Percentiles rank a stretch among this genome's conserved stretches.
Evolutionary conservation across 1,140 invertebrate species (phyloP).

Genomic region (Proales similis): DNA sequence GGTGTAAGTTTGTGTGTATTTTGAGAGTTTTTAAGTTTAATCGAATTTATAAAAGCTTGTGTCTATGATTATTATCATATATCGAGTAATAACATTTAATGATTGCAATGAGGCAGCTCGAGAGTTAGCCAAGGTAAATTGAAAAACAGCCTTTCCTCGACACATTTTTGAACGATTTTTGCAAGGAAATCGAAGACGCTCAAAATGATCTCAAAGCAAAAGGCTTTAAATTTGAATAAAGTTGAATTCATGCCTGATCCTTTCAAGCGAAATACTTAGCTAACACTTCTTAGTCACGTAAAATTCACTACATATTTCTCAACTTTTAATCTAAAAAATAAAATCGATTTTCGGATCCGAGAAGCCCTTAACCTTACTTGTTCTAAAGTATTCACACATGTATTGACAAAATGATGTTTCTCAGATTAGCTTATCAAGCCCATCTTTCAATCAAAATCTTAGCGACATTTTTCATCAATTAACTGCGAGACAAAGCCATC

Average conservation of each 20-base stretch:
- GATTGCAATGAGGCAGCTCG: slow-evolving; percentile 28
- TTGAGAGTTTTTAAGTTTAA: slow-evolving; percentile 5
- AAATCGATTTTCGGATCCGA: too few relatives aligned
- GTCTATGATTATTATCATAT: slow-evolving; percentile 11
- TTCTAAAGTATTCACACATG: too few relatives aligned
- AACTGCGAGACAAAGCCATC: too few relatives aligned
- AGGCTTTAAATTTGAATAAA: slow-evolving; percentile 36
- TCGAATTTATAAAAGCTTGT: slow-evolving; percentile 5
- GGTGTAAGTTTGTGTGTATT: slow-evolving; percentile 14
- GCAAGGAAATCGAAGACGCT: slow-evolving; percentile 25
- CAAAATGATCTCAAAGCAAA: slow-evolving; percentile 27
- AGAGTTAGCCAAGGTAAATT: slow-evolving; percentile 15
- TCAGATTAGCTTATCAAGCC: too few relatives aligned
- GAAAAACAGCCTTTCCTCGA: not conserved
- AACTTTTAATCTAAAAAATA: too few relatives aligned
- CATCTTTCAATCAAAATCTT: too few relatives aligned
- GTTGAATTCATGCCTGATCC: not conserved
- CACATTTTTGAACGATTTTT: not conserved
- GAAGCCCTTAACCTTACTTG: too few relatives aligned
- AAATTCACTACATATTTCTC: too few relatives aligned
- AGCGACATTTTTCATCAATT: too few relatives aligned
- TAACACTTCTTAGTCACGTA: too few relatives aligned
- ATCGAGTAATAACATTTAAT: slow-evolving; percentile 24
- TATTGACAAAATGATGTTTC: too few relatives aligned
- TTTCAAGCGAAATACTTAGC: too few relatives aligned